Conservation (phyloP, 2,113 vertebrate species). For the Columba livia region DNA sequence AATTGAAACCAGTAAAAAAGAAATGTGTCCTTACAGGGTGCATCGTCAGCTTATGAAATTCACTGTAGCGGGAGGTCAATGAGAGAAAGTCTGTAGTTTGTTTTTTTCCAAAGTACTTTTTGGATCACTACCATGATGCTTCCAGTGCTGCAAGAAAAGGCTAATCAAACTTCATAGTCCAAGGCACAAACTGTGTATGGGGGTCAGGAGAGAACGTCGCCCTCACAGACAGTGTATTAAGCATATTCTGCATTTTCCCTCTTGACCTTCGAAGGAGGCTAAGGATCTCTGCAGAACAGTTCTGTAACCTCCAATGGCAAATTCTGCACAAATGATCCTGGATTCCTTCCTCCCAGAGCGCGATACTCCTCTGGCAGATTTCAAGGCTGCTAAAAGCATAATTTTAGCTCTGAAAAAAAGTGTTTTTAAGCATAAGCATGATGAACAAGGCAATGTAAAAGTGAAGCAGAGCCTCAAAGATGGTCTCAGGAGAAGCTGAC, state of each 20-base stretch:
- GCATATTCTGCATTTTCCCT: constrained; percentile 53
- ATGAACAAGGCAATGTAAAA: constrained; percentile 24
- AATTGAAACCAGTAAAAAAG: constrained; percentile 65
- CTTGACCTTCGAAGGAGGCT: background rate
- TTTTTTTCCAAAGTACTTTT: constrained; percentile 51
- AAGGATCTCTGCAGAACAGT: background rate
- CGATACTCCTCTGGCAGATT: background rate
- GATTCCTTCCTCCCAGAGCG: background rate
- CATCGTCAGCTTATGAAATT: constrained; percentile 62
- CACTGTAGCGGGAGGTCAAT: constrained; percentile 42
- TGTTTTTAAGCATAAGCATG: constrained; percentile 30
- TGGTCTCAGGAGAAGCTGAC: constrained; percentile 17
- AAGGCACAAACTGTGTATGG: constrained; percentile 27
- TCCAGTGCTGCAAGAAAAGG: constrained; percentile 6
- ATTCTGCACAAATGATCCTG: background rate
- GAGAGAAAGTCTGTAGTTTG: constrained; percentile 47
- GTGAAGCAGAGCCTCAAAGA: constrained; percentile 47
- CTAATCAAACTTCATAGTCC: constrained; percentile 57
- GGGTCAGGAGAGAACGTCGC: constrained; percentile 34
- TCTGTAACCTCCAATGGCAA: background rate
- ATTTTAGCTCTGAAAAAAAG: constrained; percentile 43
- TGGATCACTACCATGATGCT: constrained; percentile 50
- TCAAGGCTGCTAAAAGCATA: background rate
- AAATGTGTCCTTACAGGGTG: constrained; percentile 64
- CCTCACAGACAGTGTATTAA: constrained; percentile 26